These are phyloP conservation scores for Micropoecilia bifurca DNA, from an alignment of 2,797 vertebrate species.

Conservation along the genomic window DNA sequence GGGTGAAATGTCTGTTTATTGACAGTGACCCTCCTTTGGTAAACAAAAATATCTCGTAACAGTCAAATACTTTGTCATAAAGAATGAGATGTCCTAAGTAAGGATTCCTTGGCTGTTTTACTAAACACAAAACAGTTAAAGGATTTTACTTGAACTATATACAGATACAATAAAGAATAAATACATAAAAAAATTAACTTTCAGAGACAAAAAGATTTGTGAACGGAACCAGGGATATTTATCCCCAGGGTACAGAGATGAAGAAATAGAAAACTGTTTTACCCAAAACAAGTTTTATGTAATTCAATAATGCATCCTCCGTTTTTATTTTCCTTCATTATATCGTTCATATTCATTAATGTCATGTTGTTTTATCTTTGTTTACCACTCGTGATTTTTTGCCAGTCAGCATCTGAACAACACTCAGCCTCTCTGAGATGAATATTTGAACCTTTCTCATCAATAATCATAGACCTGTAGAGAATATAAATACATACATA, in stretches of 20 bases:
- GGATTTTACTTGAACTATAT: conserved; percentile 5
- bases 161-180: not conserved
- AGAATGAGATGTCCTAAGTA: conserved; percentile 27
- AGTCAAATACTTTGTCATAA: conserved; percentile 62
- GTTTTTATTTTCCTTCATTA: not conserved
- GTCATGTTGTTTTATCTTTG: not conserved
- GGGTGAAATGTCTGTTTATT: conserved; percentile 43
- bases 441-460: not conserved
- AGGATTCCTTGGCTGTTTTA: conserved; percentile 68
- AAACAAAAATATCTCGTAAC: conserved; percentile 64
- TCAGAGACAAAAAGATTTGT: conserved; percentile 20
- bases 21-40: conserved; percentile 64
- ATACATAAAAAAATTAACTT: not conserved
- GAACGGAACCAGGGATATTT: not conserved
- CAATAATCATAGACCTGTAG: not conserved
- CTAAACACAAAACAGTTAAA: conserved; percentile 25
- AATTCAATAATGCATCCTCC: not conserved
- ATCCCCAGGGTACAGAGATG: not conserved
- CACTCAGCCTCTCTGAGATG: not conserved
- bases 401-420: not conserved
- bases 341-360: not conserved
- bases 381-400: not conserved
- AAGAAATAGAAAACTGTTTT: conserved; percentile 1
- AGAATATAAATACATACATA: not conserved
- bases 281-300: not conserved